Base-by-base conservation (phyloP, 2,888 invertebrate genomes). In the Margaritifera margaritifera region DNA sequence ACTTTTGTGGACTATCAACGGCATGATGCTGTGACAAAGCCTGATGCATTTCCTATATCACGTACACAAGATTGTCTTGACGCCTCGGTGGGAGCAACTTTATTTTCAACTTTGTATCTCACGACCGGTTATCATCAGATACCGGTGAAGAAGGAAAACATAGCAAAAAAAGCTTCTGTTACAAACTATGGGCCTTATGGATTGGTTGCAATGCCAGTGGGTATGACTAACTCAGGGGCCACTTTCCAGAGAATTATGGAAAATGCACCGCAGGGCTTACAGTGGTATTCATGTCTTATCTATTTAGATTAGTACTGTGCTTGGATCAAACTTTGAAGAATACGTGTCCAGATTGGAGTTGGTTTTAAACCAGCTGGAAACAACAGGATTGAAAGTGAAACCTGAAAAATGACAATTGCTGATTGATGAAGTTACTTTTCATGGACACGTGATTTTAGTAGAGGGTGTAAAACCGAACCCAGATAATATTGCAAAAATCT, bases 161-260 rank as follows among this genome's bases (percentile, higher is more conserved):
- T 69, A 25, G 65, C 69, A 22, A 78, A 78, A 62, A 78, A 71
- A 18, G 72, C 74, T 24, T 74, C 74, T 57, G 55, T 58, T n/a
- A 75, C 70, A n/a, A 70, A 69, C 42, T 69, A 68, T 64, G 72
- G 74, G 6, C 58, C 74, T 0, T 77, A 62, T 24, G 62, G 57
- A 62, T 50, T 54, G 18, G 15, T 20, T 56, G 6, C 62, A 25
- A 62, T 25, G 56, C 57, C 58, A 24, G 63, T 71, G 58, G 70
- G 70, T 6, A 19, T 74, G 5, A 56, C 62, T 24, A 71, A 70
- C 52, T 27, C 58, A 22, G 27, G 54, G 15, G 69, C 69, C 0
- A 70, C 68, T 1, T 70, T 70, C 57, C 62, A 73, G 61, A 57
- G 68, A 50, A 19, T 67, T 11, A 59, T 67, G 62, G 61, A 67